These are phyloP conservation scores for Pristionchus japonicus DNA, from an alignment of 2,888 invertebrate species.

Conservation along the genomic window DNA sequence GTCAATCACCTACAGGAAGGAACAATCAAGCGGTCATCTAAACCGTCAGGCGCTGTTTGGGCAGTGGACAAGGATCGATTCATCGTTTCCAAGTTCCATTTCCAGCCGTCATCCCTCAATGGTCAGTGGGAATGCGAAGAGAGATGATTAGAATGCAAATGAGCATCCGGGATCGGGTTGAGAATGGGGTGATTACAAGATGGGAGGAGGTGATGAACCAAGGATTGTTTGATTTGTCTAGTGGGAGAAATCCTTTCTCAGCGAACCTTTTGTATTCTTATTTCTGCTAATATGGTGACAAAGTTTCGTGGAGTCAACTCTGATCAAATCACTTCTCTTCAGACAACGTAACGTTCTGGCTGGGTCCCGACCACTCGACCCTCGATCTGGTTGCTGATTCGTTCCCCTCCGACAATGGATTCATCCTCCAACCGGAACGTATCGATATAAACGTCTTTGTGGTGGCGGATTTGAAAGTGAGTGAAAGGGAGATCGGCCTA, in stretches of 20 bases:
- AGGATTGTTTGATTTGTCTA: background rate
- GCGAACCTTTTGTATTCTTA: too few relatives aligned
- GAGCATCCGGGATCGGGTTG: conserved; percentile 1
- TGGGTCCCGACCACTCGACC: conserved; percentile 67
- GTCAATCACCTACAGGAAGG: too few relatives aligned
- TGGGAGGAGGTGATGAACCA: background rate
- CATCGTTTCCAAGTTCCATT: conserved; percentile 73
- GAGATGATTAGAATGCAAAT: background rate
- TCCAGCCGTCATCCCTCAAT: conserved; percentile 66
- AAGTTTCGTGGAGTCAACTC: background rate
- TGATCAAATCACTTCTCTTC: background rate
- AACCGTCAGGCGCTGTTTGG: conserved; percentile 71
- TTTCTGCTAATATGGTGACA: too few relatives aligned
- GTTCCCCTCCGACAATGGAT: conserved; percentile 72
- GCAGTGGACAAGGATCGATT: conserved; percentile 68
- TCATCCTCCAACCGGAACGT: conserved; percentile 69
- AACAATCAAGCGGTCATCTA: conserved; percentile 48
- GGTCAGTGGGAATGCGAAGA: conserved; percentile 51
- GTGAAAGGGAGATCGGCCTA: conserved; percentile 21
- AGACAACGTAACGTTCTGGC: conserved; percentile 75
- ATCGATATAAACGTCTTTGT: conserved; percentile 67
- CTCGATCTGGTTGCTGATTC: conserved; percentile 64
- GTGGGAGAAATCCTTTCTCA: background rate
- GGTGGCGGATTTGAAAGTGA: conserved; percentile 44
- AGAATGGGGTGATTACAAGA: background rate